Conservation (phyloP, 2,797 vertebrate species). For the Microctenopoma lineatum region DNA sequence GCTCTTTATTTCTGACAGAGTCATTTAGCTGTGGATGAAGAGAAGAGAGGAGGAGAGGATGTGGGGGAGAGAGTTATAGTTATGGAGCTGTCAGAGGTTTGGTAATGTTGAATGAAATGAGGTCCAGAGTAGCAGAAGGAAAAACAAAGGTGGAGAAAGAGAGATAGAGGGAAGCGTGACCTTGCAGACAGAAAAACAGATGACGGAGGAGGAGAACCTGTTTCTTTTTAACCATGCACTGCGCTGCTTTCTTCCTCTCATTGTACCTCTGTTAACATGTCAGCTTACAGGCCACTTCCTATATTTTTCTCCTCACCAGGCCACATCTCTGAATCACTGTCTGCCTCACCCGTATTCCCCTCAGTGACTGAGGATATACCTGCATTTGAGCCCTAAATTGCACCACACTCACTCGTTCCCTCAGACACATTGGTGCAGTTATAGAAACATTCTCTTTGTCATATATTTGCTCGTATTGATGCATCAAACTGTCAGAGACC, state of each 20-base stretch:
- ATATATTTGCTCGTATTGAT: conserved; percentile 59
- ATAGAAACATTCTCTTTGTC: conserved; percentile 40
- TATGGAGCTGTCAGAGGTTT: conserved; percentile 80
- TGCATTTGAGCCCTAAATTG: conserved; percentile 49
- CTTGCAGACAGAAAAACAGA: conserved; percentile 70
- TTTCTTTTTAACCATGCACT: conserved; percentile 69
- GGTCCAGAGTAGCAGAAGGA: conserved; percentile 62
- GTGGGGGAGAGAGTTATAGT: conserved; percentile 79
- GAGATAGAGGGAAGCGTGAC: conserved; percentile 58
- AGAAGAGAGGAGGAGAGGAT: conserved; percentile 74
- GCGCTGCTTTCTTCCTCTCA: conserved; percentile 31
- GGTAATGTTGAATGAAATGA: conserved; percentile 79
- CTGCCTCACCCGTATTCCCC: conserved; percentile 35
- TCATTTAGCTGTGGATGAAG: conserved; percentile 80
- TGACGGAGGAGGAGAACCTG: conserved; percentile 52
- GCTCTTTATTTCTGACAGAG: conserved; percentile 84
- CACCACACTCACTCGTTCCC: conserved; percentile 8
- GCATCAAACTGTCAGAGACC: conserved; percentile 67
- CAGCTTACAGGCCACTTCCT: conserved; percentile 45
- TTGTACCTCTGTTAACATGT: conserved; percentile 62
- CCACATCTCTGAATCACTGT: conserved; percentile 38
- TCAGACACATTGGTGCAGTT: conserved; percentile 3
- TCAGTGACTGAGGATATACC: conserved; percentile 33
- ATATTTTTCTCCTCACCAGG: conserved; percentile 31
- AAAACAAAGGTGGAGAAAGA: conserved; percentile 71